Percentiles rank a stretch among this genome's conserved stretches.
phyloP scores from a whole-genome alignment of 2,113 vertebrate species.

The Erinaceus europaeus region DNA sequence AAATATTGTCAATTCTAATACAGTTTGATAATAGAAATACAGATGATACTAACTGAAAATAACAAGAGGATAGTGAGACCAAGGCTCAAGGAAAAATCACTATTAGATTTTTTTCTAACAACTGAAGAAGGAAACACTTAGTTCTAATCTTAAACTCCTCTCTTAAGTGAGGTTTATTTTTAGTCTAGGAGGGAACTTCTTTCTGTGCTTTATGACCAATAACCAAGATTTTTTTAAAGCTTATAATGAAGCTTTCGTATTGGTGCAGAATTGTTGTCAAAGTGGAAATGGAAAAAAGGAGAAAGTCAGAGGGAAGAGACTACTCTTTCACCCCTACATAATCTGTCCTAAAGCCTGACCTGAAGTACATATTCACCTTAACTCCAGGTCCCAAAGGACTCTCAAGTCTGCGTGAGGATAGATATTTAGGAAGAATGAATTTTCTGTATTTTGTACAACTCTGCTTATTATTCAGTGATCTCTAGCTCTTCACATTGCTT shows the following conservation, averaged over 20 bases:
- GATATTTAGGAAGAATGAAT: background rate
- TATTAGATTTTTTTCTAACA: background rate
- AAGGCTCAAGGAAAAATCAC: background rate
- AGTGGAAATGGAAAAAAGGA: background rate
- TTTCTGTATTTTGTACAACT: background rate
- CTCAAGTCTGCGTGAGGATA: background rate
- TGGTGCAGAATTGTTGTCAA: background rate
- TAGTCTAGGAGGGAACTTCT: background rate
- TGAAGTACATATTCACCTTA: background rate
- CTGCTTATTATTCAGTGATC: background rate
- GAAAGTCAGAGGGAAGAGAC: background rate
- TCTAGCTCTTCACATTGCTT: background rate
- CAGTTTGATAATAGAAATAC: background rate
- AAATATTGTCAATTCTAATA: background rate
- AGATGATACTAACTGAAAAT: slow-evolving; percentile 1
- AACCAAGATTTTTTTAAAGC: slow-evolving; percentile 1
- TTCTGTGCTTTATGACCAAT: background rate
- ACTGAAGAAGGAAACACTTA: background rate
- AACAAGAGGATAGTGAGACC: background rate
- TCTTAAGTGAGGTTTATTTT: slow-evolving; percentile 4
- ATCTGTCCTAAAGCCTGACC: background rate
- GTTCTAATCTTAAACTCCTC: background rate
- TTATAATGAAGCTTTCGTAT: background rate
- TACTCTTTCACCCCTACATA: rapidly evolving
- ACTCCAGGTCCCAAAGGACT: background rate